Evolutionary conservation across 2,113 vertebrate genomes (phyloP).

Genomic region (Gambusia holbrooki): DNA sequence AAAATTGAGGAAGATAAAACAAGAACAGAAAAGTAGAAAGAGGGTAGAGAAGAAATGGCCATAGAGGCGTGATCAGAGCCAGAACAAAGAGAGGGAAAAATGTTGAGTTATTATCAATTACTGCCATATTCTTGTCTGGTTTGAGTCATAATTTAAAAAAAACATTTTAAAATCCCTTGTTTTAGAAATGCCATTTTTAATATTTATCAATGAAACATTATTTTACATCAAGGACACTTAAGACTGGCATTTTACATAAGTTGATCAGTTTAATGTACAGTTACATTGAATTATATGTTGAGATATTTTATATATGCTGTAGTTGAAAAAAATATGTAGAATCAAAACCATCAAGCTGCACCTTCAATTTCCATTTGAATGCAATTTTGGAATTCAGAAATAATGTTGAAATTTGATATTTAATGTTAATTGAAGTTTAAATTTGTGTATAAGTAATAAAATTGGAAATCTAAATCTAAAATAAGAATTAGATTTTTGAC

Average conservation of each 20-base stretch:
- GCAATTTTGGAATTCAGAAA: background rate
- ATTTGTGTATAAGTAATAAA: no score
- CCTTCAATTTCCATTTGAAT: background rate
- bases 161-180: background rate
- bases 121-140: background rate
- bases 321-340: background rate
- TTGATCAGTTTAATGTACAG: background rate
- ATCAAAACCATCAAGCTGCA: no score
- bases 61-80: slow-evolving; percentile 53
- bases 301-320: background rate
- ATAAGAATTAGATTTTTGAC: no score
- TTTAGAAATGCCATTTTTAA: background rate
- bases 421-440: no score
- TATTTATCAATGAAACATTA: background rate
- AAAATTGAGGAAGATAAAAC: slow-evolving; percentile 23
- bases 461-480: no score
- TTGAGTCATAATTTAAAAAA: background rate
- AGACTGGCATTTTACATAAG: background rate
- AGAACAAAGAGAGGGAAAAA: slow-evolving; percentile 31
- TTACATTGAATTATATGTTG: background rate
- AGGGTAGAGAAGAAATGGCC: slow-evolving; percentile 66
- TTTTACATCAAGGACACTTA: background rate
- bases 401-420: background rate
- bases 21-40: slow-evolving; percentile 26
- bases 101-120: background rate